phyloP scores from a whole-genome alignment of 2,113 vertebrate species.

The Gymnobelideus leadbeateri region DNA sequence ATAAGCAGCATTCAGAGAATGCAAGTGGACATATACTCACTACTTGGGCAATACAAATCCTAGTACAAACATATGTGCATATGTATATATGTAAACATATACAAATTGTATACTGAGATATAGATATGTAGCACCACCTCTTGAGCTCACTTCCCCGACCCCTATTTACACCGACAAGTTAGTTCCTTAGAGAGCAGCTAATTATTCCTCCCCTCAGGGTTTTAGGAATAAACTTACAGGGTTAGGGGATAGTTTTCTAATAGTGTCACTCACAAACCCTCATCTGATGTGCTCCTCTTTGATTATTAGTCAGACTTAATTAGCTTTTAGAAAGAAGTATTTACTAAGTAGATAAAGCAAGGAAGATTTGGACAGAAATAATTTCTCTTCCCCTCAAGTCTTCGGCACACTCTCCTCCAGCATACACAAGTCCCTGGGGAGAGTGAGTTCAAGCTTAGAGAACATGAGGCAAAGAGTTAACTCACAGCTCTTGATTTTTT shows the following conservation, averaged over 20 bases:
- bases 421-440: neutral
- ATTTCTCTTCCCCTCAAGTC: no score
- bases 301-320: neutral
- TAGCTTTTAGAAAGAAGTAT: neutral
- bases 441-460: neutral
- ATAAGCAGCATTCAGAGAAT: neutral
- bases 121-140: neutral
- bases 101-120: neutral
- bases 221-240: neutral
- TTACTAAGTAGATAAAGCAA: neutral
- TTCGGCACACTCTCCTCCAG: neutral
- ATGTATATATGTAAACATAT: neutral
- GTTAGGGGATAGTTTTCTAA: neutral
- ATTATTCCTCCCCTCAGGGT: neutral
- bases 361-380: neutral
- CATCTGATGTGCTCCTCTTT: neutral
- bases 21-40: no score
- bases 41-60: neutral
- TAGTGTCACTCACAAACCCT: neutral
- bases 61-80: neutral
- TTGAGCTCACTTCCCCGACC: neutral
- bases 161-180: neutral
- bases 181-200: neutral
- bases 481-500: neutral
- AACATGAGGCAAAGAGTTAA: neutral